Conservation (phyloP, 2,888 invertebrate genomes). For the Xanthorhoe designata region DNA sequence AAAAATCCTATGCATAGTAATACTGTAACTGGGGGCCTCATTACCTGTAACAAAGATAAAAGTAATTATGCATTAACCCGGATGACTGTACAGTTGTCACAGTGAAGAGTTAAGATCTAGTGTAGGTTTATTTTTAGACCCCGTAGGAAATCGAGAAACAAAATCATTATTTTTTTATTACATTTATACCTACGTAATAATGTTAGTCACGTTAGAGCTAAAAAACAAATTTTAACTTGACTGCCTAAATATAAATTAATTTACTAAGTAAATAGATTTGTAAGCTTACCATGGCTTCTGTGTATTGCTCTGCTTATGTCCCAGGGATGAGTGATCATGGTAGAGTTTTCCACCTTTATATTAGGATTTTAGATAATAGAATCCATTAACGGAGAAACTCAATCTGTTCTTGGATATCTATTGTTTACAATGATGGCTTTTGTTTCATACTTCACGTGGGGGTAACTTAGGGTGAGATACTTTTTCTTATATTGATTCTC, state of each 20-base stretch:
- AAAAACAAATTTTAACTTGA: too few relatives aligned
- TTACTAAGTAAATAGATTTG: background rate
- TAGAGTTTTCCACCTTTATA: slow-evolving; percentile 61
- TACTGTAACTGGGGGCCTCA: slow-evolving; percentile 52
- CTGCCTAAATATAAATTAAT: background rate
- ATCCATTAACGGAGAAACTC: slow-evolving; percentile 67
- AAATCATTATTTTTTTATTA: too few relatives aligned
- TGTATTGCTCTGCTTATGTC: slow-evolving; percentile 36
- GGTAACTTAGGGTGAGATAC: background rate
- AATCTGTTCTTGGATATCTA: slow-evolving; percentile 37
- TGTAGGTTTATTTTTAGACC: too few relatives aligned
- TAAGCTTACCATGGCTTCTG: slow-evolving; percentile 63
- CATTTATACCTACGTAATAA: too few relatives aligned
- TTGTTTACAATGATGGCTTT: slow-evolving; percentile 34
- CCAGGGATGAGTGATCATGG: slow-evolving; percentile 47
- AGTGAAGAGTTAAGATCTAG: too few relatives aligned
- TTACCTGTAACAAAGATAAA: slow-evolving; percentile 57
- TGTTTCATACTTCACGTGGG: background rate
- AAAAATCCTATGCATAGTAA: slow-evolving; percentile 61
- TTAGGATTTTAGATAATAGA: slow-evolving; percentile 66
- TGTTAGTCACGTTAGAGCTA: too few relatives aligned
- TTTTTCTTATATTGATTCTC: too few relatives aligned
- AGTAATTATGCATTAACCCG: background rate
- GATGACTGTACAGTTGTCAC: too few relatives aligned
- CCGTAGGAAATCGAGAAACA: too few relatives aligned